Base-by-base conservation (phyloP, 2,888 invertebrate species). In the Plebejus argus region DNA sequence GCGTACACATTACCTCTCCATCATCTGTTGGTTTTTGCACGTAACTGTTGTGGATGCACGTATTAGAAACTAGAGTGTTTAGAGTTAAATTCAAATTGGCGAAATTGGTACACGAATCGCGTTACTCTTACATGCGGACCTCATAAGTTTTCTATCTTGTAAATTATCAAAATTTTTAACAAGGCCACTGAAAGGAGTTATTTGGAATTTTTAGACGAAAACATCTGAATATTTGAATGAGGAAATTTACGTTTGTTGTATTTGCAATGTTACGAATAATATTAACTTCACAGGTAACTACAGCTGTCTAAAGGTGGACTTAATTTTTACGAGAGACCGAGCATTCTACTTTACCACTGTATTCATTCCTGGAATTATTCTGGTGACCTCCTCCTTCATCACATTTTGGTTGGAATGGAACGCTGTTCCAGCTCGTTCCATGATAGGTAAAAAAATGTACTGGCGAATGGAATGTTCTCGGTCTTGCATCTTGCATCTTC, bases 391-490 rank as follows among this genome's bases (percentile, higher is more conserved):
- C 85, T 97, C 97, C 83, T 95, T 95, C 95, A 97, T 98, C 93
- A 97, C 97, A 81, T 98, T 98, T 94, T 98, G 97, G 97, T 95
- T 98, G 91, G 97, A 98, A 91, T 97, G 97, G 97, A 97, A 97
- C 92, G 97, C 97, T 82, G 97, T 97, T 85, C 97, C 97, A 84
- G 97, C 97, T 84, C 95, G 97, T 90, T 97, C 97, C 88, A 97
- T 98, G 97, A 97, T 98, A 95, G 97, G 97, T 97, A 94, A 96
- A 90, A 85, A 86, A 85, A 86, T 86, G 89, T 72, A 89, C 88
- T 89, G 90, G 89, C 88, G 86, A 86, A 86, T 87, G 88, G 86
- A 87, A 88, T 84, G 88, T 85, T 87, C 88, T 89, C 88, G 89
- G 90, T 89, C 89, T 91, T 90, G 88, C 86, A 88, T 87, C 83